Conservation (phyloP, 2,888 invertebrate species). For the Polyommatus icarus region DNA sequence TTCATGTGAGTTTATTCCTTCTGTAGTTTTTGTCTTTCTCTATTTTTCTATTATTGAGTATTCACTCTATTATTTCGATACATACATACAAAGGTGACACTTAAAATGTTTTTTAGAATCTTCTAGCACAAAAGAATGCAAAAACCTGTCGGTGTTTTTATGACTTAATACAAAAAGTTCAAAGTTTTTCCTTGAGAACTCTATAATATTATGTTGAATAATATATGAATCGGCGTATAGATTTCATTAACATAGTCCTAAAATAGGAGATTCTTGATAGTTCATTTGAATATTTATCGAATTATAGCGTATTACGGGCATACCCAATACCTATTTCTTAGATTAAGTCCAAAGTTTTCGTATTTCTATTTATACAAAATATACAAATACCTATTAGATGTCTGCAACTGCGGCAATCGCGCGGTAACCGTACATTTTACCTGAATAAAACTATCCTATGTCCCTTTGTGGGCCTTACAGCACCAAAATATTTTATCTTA, state of each 20-base stretch:
- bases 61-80: too few relatives aligned
- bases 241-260: constrained; percentile 21
- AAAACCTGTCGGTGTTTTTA: constrained; percentile 1
- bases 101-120: not conserved
- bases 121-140: not conserved
- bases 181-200: constrained; percentile 51
- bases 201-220: constrained; percentile 1
- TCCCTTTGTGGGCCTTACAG: not conserved
- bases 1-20: too few relatives aligned
- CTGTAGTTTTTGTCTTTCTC: too few relatives aligned
- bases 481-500: too few relatives aligned
- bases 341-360: not conserved
- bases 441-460: not conserved
- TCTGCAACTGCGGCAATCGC: too few relatives aligned
- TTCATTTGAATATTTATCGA: constrained; percentile 23
- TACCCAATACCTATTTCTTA: not conserved
- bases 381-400: too few relatives aligned
- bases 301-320: not conserved
- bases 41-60: too few relatives aligned
- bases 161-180: constrained; percentile 42
- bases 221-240: not conserved
- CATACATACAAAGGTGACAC: not conserved
- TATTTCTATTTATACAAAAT: not conserved
- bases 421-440: not conserved
- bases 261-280: constrained; percentile 10